Percentiles rank a stretch among this genome's conserved stretches.
Evolutionary conservation across 2,113 vertebrate species (phyloP).

Genomic region (Vidua macroura): DNA sequence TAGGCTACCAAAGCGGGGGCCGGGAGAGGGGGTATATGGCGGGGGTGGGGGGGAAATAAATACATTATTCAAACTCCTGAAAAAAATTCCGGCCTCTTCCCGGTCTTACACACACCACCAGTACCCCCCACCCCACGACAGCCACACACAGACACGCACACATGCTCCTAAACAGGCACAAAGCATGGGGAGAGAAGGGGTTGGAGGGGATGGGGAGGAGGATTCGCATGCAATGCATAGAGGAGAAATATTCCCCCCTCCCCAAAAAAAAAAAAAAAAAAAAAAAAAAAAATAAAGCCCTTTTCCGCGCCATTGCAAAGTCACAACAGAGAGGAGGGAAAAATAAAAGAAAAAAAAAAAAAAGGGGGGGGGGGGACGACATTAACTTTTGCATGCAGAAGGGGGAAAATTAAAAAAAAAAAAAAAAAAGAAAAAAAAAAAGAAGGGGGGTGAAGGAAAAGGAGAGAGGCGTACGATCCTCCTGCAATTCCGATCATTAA

Average conservation of each 20-base stretch:
- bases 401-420: too few relatives aligned
- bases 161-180: neutral
- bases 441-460: neutral
- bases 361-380: neutral
- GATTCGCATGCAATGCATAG: neutral
- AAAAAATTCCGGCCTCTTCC: slow-evolving; percentile 26
- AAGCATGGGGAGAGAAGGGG: neutral
- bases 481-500: neutral
- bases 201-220: neutral
- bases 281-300: neutral
- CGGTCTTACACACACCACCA: neutral
- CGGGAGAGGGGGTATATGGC: neutral
- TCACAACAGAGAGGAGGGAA: neutral
- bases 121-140: neutral
- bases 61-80: slow-evolving; percentile 50
- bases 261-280: too few relatives aligned
- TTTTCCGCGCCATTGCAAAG: slow-evolving; percentile 43
- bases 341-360: neutral
- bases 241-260: neutral
- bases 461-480: neutral
- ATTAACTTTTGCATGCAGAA: slow-evolving; percentile 66
- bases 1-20: neutral
- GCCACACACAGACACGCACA: neutral
- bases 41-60: neutral
- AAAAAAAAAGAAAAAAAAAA: neutral